Base-by-base conservation (phyloP, 2,797 vertebrate genomes). In the Oryzias sinensis region DNA sequence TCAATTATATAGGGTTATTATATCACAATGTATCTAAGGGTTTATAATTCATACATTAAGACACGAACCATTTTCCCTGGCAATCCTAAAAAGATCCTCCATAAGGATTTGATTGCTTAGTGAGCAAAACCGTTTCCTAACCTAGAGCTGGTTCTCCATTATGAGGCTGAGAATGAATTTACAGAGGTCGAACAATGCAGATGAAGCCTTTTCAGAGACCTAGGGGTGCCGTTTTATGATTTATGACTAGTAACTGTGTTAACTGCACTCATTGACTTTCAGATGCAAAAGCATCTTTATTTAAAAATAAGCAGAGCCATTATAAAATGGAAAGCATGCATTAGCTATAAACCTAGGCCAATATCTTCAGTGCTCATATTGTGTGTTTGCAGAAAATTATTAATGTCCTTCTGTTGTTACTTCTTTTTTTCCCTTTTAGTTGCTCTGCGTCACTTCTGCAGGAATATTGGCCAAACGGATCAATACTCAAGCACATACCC, bases 241-340 rank as follows among this genome's bases (percentile, higher is more conserved):
- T 86, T 68, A 85, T 80, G 73, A 72, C 62, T 54, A 47, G 73
- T 75, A 73, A 85, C 62, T 56, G 13, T 53, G 71, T 80, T 82
- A 81, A 80, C 74, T 49, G 53, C 53, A 67, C 76, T 83, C 78
- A 80, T 65, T 84, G 80, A 81, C 79, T 84, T 79, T 81, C 75
- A 84, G 52, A 80, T 76, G 62, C 1, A 4, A 59, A 59, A 43
- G 49, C 29, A 63, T 65, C 61, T 59, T 59, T 71, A 53, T 72
- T 85, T 61, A 53, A 72, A 80, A 76, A 68, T 49, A 50, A 78
- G 61, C 53, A 0, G 0, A 29, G 56, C 43, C 3, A 50, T 2
- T 22, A 49, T 52, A 18, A 58, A 63, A 77, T 40, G 53, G 25
- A 22, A 77, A 27, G 43, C 1, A 5, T 53, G 47, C 37, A 62